Conservation (phyloP, 2,113 vertebrate genomes). For the Dissostichus mawsoni region DNA sequence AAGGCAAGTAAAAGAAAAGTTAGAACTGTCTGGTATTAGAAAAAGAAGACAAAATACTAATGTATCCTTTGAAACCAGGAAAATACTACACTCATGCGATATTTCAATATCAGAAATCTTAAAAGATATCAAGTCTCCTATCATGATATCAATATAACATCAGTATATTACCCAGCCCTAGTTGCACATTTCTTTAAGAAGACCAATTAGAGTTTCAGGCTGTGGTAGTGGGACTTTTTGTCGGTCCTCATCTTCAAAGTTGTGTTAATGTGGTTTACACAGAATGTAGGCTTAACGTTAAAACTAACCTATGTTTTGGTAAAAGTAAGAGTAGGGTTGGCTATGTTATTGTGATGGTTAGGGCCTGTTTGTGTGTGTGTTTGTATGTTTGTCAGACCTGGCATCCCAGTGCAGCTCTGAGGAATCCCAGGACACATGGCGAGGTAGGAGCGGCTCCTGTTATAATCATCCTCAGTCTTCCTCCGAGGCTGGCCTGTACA, state of each 20-base stretch:
- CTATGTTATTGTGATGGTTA: neutral
- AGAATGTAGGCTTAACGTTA: too few species aligned
- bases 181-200: neutral
- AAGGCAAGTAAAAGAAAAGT: too few species aligned
- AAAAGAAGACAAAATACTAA: too few species aligned
- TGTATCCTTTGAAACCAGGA: too few species aligned
- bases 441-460: constrained; percentile 96
- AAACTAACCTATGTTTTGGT: neutral
- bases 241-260: too few species aligned
- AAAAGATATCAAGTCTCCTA: too few species aligned
- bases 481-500: constrained; percentile 91
- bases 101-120: too few species aligned
- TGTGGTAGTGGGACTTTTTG: neutral
- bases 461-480: constrained; percentile 94
- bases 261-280: too few species aligned
- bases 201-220: neutral
- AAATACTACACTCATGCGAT: too few species aligned
- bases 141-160: too few species aligned
- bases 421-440: constrained; percentile 92
- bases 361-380: neutral
- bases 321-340: neutral
- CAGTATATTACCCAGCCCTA: too few species aligned
- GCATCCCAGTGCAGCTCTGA: constrained; percentile 94
- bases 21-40: too few species aligned
- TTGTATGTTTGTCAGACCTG: constrained; percentile 85